A percentile compares a stretch with the other conserved stretches of the same genome.
Conservation (phyloP, 1,140 invertebrate genomes). For the Meloidogyne floridensis region DNA sequence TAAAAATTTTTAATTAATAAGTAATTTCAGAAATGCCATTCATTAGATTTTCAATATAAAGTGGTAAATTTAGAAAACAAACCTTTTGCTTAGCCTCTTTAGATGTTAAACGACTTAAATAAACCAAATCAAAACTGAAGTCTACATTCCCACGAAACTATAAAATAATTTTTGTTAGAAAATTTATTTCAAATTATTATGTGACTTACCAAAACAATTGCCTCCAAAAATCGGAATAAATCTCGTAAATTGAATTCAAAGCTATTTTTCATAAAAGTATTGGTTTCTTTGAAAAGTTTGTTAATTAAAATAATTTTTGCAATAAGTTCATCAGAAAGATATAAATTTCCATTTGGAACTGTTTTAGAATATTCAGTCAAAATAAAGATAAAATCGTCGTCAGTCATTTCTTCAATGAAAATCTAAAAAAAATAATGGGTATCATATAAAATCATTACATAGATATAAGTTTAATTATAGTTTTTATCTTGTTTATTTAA, state of each 20-base stretch:
- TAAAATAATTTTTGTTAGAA: not conserved
- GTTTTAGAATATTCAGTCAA: constrained; percentile 58
- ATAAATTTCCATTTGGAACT: constrained; percentile 14
- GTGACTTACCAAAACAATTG: not conserved
- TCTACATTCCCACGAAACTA: constrained; percentile 43
- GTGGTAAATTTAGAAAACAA: not conserved
- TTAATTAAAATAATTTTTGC: constrained; percentile 38
- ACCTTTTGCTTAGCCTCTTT: constrained; percentile 74
- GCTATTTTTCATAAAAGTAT: constrained; percentile 35
- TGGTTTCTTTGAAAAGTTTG: constrained; percentile 9
- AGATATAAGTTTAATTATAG: not conserved
- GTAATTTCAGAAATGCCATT: too few relatives aligned
- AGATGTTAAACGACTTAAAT: constrained; percentile 79
- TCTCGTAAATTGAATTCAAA: constrained; percentile 98
- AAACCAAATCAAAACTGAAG: constrained; percentile 69
- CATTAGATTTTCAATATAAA: too few relatives aligned
- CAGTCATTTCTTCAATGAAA: constrained; percentile 79
- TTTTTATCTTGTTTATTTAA: not conserved
- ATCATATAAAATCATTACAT: not conserved
- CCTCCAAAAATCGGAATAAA: constrained; percentile 78
- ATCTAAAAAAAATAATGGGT: constrained; percentile 69
- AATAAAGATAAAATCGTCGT: constrained; percentile 77
- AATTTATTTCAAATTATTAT: not conserved
- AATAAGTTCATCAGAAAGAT: constrained; percentile 29
- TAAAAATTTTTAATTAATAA: not conserved